Base-by-base conservation (phyloP, 2,113 vertebrate species). In the Cardinalis cardinalis region DNA sequence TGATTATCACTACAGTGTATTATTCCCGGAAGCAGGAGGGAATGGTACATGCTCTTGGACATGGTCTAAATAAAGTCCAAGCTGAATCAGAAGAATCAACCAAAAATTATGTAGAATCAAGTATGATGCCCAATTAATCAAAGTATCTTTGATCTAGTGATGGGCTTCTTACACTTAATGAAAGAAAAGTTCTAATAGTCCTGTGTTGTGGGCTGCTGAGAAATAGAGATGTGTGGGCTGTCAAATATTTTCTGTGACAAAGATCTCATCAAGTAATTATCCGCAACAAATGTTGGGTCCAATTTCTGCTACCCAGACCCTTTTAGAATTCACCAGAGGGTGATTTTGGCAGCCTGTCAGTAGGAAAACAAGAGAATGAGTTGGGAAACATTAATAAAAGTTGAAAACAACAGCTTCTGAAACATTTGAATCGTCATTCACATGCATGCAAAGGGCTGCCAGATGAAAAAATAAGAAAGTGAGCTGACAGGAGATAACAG, bases 271-370 rank as follows among this genome's bases (percentile, higher is more conserved):
- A 32, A 89, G 87, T 94, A 96, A 96, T 97, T 97, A 96, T 96
- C 86, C 86, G 68, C 65, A 96, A 95, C 61, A 97, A 95, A 93
- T 81, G 91, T 87, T 84, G 78, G 76, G 92, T 95, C 94, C 86
- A 82, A 81, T 84, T 94, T 96, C 90, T 97, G 76, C 78, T 92
- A 89, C 26, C 84, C 92, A 93, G 94, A 75, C 92, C 96, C 80
- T 95, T 95, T 95, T 89, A 96, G 72, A 97, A 97, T 93, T 95
- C 94, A 96, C 87, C 58, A 85, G 94, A 96, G 96, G 90, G 79
- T 94, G 82, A 96, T 93, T 96, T 96, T 97, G 96, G 96, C 96
- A 97, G 91, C 59, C 75, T 97, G 95, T 96, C 95, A 97, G 84
- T 52, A 90, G 65, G 38, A 95, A 97, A 97, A 96, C 66, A 93